Conservation (phyloP, 2,888 invertebrate genomes). For the Drepana falcataria region DNA sequence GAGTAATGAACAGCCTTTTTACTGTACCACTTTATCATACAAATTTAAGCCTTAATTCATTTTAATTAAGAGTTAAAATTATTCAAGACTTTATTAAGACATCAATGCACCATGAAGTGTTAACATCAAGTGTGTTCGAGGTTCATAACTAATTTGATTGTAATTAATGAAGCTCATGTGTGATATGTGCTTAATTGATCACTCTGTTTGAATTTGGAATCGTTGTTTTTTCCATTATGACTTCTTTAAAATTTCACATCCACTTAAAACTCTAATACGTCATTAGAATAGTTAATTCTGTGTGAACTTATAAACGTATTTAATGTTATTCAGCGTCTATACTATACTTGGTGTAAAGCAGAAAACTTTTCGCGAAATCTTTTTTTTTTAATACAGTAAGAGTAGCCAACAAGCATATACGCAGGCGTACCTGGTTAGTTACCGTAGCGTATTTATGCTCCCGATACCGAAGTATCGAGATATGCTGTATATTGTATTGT, state of each 20-base stretch:
- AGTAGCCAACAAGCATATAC: too few species aligned
- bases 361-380: too few species aligned
- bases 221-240: not conserved
- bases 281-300: too few species aligned
- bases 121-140: conserved; percentile 24
- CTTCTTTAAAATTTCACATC: not conserved
- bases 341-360: too few species aligned
- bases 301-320: too few species aligned
- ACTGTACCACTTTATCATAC: conserved; percentile 22
- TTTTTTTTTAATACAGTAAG: too few species aligned
- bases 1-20: conserved; percentile 43
- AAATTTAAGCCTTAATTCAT: conserved; percentile 31
- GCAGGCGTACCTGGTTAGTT: too few species aligned
- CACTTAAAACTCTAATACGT: too few species aligned
- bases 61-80: conserved; percentile 2
- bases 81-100: conserved; percentile 5
- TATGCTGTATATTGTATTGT: too few species aligned
- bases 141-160: conserved; percentile 45
- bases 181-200: conserved; percentile 9
- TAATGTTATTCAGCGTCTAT: too few species aligned
- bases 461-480: too few species aligned
- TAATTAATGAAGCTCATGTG: conserved; percentile 38
- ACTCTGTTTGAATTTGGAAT: not conserved
- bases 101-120: conserved; percentile 10
- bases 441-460: too few species aligned